These are phyloP conservation scores for Enteromius viviparus DNA, from an alignment of 2,797 vertebrate species.

Conservation along the genomic window DNA sequence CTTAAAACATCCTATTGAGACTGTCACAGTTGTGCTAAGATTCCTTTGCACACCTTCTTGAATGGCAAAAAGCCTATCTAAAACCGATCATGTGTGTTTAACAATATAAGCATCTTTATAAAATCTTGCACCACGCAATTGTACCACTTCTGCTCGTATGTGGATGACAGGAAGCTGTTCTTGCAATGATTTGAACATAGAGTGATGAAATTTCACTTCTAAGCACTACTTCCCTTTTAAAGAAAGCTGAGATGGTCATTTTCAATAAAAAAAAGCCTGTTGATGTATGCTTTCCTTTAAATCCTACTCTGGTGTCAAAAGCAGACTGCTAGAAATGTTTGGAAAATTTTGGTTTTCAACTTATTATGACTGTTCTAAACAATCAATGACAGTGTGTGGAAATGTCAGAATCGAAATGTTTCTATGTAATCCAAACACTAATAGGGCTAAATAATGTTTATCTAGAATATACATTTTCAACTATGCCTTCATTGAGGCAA, in stretches of 20 bases:
- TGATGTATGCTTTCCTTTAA: neutral
- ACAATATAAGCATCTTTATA: neutral
- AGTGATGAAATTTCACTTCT: conserved; percentile 33
- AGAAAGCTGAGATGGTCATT: conserved; percentile 3
- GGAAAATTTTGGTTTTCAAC: neutral
- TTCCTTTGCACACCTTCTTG: neutral
- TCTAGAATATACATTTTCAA: neutral
- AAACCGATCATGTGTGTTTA: neutral
- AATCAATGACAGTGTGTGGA: conserved; percentile 13
- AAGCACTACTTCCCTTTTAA: conserved; percentile 29
- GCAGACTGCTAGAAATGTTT: neutral
- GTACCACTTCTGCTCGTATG: conserved; percentile 16
- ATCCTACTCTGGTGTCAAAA: neutral
- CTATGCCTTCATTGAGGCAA: neutral
- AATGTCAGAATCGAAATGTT: neutral
- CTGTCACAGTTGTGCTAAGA: neutral
- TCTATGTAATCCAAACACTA: neutral
- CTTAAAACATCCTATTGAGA: neutral
- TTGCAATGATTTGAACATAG: conserved; percentile 25
- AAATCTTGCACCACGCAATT: neutral
- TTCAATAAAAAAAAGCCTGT: neutral
- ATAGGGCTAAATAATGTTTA: neutral
- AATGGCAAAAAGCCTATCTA: neutral
- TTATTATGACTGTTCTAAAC: neutral
- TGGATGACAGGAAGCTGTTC: conserved; percentile 30